Conservation (phyloP, 2,888 invertebrate genomes). For the Hermaeophaga mercurialis region DNA sequence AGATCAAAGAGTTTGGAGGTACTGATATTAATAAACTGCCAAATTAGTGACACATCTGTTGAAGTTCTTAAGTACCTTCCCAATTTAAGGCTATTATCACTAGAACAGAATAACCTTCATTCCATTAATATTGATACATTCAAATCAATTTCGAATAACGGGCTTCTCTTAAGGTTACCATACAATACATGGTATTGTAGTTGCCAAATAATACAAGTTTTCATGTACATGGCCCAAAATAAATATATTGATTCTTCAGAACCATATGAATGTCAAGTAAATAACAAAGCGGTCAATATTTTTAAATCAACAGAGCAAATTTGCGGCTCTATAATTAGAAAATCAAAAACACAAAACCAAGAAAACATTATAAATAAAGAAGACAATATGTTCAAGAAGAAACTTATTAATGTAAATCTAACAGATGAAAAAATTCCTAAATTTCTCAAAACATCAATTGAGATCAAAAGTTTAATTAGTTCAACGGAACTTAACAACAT, state of each 20-base stretch:
- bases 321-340: neutral
- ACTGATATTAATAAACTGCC: slow-evolving; percentile 49
- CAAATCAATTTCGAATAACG: slow-evolving; percentile 32
- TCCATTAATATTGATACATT: slow-evolving; percentile 45
- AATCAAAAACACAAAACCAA: neutral
- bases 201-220: slow-evolving; percentile 47
- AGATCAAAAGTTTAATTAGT: too few relatives aligned
- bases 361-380: too few relatives aligned
- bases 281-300: slow-evolving; percentile 1
- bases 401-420: too few relatives aligned
- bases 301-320: neutral
- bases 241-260: slow-evolving; percentile 41
- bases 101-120: slow-evolving; percentile 52
- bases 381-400: too few relatives aligned
- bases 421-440: too few relatives aligned
- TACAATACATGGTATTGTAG: slow-evolving; percentile 50
- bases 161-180: slow-evolving; percentile 44
- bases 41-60: slow-evolving; percentile 45
- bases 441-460: too few relatives aligned
- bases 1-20: slow-evolving; percentile 49
- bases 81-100: slow-evolving; percentile 47
- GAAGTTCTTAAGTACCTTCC: slow-evolving; percentile 47
- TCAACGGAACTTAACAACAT: too few relatives aligned
- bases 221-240: slow-evolving; percentile 42
- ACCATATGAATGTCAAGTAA: slow-evolving; percentile 39